Evolutionary conservation across 2,888 invertebrate species (phyloP).

Genomic region (Ichneumoninae sp.): DNA sequence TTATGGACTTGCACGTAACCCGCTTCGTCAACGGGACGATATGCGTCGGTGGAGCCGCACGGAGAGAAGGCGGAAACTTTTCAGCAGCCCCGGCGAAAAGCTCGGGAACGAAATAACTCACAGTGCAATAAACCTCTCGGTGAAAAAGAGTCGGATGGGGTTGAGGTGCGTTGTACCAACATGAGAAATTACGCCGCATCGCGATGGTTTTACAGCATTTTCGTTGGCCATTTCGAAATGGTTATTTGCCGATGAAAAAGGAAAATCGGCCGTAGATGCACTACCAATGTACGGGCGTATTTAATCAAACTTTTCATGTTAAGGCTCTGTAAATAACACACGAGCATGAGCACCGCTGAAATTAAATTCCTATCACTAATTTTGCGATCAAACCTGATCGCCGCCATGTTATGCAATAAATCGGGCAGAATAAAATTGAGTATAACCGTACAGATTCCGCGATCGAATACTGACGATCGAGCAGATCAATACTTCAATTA

Average conservation of each 20-base stretch:
- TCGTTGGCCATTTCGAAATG: slow-evolving; percentile 39
- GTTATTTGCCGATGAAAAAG: background rate
- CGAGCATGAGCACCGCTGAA: background rate
- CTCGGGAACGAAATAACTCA: slow-evolving; percentile 61
- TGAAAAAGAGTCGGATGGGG: slow-evolving; percentile 4
- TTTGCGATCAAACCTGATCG: background rate
- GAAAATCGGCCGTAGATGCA: background rate
- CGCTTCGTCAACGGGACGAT: slow-evolving; percentile 47
- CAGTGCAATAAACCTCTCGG: slow-evolving; percentile 58
- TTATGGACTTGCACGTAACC: slow-evolving; percentile 62
- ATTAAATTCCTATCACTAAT: background rate
- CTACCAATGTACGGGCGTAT: background rate
- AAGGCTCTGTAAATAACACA: background rate
- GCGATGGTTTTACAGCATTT: slow-evolving; percentile 53
- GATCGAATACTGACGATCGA: background rate
- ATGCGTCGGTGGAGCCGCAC: slow-evolving; percentile 3
- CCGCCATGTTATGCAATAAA: background rate
- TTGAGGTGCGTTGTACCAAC: slow-evolving; percentile 27
- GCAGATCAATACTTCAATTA: background rate
- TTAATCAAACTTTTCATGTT: background rate
- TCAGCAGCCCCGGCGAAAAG: slow-evolving; percentile 47
- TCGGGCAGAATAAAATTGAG: background rate
- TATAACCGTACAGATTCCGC: background rate
- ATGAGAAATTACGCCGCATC: slow-evolving; percentile 58
- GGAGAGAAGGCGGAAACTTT: slow-evolving; percentile 52